Percentiles rank a stretch among this genome's conserved stretches.
Evolutionary conservation across 2,797 vertebrate genomes (phyloP).

Genomic region (Sebastes trivittatus): DNA sequence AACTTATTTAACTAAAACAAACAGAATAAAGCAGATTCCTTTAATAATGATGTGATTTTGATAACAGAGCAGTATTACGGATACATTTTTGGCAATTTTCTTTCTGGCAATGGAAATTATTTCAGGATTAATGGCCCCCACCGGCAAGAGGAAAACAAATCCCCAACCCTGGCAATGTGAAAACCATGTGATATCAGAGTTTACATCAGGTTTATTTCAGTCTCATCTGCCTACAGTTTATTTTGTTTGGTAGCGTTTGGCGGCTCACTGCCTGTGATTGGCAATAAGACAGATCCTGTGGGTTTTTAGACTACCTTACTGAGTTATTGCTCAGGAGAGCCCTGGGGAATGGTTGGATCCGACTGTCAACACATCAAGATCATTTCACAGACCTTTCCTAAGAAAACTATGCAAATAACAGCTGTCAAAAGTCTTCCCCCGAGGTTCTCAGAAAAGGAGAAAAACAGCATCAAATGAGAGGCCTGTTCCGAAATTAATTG

Average conservation of each 20-base stretch:
- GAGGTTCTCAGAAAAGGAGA: conserved; percentile 18
- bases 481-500: conserved; percentile 54
- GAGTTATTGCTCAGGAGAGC: conserved; percentile 33
- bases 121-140: background rate
- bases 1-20: background rate
- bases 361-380: conserved; percentile 61
- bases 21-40: background rate
- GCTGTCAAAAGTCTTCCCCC: conserved; percentile 48
- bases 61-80: background rate
- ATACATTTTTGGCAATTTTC: background rate
- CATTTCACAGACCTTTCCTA: conserved; percentile 46
- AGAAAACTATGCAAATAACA: conserved; percentile 62
- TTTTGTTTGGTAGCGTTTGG: background rate
- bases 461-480: conserved; percentile 41
- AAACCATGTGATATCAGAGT: background rate
- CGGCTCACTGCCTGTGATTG: conserved; percentile 13
- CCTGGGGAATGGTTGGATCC: conserved; percentile 29
- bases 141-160: background rate
- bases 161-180: background rate
- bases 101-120: background rate
- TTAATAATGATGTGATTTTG: background rate
- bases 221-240: conserved; percentile 3
- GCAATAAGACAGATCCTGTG: conserved; percentile 26
- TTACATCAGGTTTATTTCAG: conserved; percentile 4
- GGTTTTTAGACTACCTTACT: conserved; percentile 21